phyloP scores from a whole-genome alignment of 2,888 invertebrate genomes.

The Acleris literana region DNA sequence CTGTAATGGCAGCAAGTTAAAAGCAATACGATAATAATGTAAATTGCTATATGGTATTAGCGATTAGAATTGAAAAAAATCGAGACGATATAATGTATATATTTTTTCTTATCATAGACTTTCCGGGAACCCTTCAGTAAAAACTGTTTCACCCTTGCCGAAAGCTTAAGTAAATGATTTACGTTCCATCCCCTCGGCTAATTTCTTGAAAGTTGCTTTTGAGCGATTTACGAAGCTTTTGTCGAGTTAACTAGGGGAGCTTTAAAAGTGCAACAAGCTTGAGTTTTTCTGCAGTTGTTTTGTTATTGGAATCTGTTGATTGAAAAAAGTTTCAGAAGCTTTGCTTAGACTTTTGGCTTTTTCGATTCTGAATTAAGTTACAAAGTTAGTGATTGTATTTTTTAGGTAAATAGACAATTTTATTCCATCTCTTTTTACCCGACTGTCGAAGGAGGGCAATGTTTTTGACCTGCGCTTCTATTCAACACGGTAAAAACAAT shows the following conservation, averaged over 20 bases:
- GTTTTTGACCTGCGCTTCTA: too few species aligned
- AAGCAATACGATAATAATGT: too few species aligned
- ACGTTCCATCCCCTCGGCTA: slow-evolving; percentile 17
- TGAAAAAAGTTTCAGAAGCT: not conserved
- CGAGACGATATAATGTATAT: too few species aligned
- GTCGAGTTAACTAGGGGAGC: slow-evolving; percentile 30
- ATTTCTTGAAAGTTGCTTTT: slow-evolving; percentile 24
- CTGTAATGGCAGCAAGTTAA: too few species aligned
- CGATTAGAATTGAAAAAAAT: too few species aligned
- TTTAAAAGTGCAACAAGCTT: slow-evolving; percentile 20
- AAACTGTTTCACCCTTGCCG: slow-evolving; percentile 1
- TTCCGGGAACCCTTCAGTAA: slow-evolving; percentile 1
- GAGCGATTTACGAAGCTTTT: slow-evolving; percentile 25
- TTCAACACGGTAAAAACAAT: too few species aligned
- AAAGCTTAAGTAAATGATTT: slow-evolving; percentile 15
- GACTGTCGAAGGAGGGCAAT: too few species aligned
- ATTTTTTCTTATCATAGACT: too few species aligned
- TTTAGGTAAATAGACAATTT: too few species aligned
- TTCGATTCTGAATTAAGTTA: not conserved
- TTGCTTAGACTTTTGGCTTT: not conserved
- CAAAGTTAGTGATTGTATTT: too few species aligned
- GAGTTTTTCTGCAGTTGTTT: slow-evolving; percentile 13
- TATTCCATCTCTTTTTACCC: too few species aligned
- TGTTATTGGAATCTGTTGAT: slow-evolving; percentile 2
- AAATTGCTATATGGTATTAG: too few species aligned